Percentiles rank a stretch among this genome's conserved stretches.
phyloP scores from a whole-genome alignment of 2,113 vertebrate genomes.

The Cynocephalus volans region DNA sequence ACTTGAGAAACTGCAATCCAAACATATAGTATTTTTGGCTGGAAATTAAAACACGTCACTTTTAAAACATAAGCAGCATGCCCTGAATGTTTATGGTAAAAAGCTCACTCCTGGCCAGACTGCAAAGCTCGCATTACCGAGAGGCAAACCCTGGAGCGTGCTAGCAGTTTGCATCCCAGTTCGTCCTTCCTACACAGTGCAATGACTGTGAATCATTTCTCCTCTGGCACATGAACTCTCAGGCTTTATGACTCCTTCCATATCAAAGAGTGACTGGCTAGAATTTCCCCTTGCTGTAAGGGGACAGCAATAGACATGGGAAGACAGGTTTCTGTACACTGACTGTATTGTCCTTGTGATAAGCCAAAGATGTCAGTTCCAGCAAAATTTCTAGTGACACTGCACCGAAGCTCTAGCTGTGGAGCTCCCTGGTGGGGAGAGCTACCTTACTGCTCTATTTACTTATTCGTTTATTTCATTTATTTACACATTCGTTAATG shows the following conservation, averaged over 20 bases:
- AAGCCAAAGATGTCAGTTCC: not conserved
- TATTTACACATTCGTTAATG: not conserved
- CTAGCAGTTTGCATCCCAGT: constrained; percentile 82
- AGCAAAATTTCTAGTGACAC: not conserved
- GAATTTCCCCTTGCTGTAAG: constrained; percentile 57
- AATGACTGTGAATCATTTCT: constrained; percentile 70
- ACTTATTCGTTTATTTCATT: not conserved
- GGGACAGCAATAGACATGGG: not conserved
- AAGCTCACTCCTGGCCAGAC: constrained; percentile 78
- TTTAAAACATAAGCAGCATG: constrained; percentile 82
- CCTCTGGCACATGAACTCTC: constrained; percentile 58
- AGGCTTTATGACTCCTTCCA: constrained; percentile 51
- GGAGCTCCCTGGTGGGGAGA: not conserved
- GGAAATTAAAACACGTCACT: constrained; percentile 81
- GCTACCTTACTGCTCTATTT: not conserved
- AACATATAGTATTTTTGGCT: constrained; percentile 79
- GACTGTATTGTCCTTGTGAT: not conserved
- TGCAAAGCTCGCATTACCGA: constrained; percentile 69
- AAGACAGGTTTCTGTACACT: constrained; percentile 26
- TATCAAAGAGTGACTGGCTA: constrained; percentile 44
- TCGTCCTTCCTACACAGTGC: constrained; percentile 51
- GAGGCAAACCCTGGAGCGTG: constrained; percentile 83
- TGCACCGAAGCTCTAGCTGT: not conserved
- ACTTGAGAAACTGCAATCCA: constrained; percentile 82
- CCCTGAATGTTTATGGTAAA: constrained; percentile 82